Percentiles rank a stretch among this genome's conserved stretches.
Evolutionary conservation across 2,888 invertebrate genomes (phyloP).

Genomic region (Rhingia rostrata): DNA sequence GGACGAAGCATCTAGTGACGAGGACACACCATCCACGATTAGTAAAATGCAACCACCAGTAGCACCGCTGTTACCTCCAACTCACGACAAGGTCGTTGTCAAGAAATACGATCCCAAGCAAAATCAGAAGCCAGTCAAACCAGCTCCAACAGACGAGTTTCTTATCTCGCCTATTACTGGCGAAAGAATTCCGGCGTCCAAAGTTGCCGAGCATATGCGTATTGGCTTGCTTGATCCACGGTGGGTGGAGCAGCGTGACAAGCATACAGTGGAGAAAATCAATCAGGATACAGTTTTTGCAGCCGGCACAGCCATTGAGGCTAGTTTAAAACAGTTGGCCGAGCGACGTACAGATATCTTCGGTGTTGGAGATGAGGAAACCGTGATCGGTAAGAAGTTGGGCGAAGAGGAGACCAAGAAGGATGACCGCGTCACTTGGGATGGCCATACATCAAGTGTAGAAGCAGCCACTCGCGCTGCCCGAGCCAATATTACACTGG

Average conservation of each 20-base stretch:
- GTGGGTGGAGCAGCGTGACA: conserved; percentile 98
- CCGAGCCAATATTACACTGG: conserved; percentile 96
- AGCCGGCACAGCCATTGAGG: conserved; percentile 94
- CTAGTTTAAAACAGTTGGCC: conserved; percentile 96
- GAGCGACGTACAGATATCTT: conserved; percentile 99
- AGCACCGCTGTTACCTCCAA: conserved; percentile 91
- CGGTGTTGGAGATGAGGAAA: conserved; percentile 99
- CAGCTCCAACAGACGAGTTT: conserved; percentile 91
- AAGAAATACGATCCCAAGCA: conserved; percentile 99
- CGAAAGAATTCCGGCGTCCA: conserved; percentile 97
- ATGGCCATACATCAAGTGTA: conserved; percentile 98
- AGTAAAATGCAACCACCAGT: conserved; percentile 79
- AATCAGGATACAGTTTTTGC: conserved; percentile 89
- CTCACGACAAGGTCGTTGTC: conserved; percentile 96
- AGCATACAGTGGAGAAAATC: conserved; percentile 95
- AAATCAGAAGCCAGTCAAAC: conserved; percentile 85
- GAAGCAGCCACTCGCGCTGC: conserved; percentile 97
- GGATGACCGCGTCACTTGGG: conserved; percentile 98
- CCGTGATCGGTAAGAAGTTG: conserved; percentile 99
- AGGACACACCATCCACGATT: conserved; percentile 84
- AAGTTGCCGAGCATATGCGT: conserved; percentile 98
- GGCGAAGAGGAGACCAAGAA: conserved; percentile 93
- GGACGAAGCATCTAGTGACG: conserved; percentile 94
- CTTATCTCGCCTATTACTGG: conserved; percentile 99
- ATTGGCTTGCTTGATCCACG: conserved; percentile 97